Percentiles rank a stretch among this genome's conserved stretches.
phyloP scores from a whole-genome alignment of 2,888 invertebrate genomes.

The Pteria penguin region DNA sequence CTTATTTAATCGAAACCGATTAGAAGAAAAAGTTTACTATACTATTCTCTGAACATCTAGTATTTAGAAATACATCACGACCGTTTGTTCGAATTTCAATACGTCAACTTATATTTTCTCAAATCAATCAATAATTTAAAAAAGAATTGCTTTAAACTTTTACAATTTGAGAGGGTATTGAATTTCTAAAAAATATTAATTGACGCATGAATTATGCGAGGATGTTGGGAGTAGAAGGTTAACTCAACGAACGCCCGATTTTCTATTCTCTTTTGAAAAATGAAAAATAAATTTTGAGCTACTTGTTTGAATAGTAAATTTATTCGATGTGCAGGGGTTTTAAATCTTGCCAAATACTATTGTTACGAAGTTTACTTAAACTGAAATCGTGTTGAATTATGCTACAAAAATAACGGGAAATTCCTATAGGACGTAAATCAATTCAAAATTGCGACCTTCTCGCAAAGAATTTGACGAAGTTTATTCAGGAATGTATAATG shows the following conservation, averaged over 20 bases:
- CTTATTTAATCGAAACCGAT: too few species aligned
- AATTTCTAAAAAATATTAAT: background rate
- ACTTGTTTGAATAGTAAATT: background rate
- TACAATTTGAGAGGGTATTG: background rate
- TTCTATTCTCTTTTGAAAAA: too few species aligned
- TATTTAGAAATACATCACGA: too few species aligned
- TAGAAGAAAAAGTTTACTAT: too few species aligned
- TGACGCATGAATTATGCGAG: background rate
- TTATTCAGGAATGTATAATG: too few species aligned
- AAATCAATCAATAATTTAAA: background rate
- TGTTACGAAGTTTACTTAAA: background rate
- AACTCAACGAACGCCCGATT: too few species aligned
- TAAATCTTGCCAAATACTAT: background rate
- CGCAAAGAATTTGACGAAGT: too few species aligned
- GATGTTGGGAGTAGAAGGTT: background rate
- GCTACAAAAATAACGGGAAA: background rate
- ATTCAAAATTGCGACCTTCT: too few species aligned
- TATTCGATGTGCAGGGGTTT: background rate
- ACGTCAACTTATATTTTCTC: too few species aligned
- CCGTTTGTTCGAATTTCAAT: too few species aligned
- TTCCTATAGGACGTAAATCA: too few species aligned
- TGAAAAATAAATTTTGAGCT: background rate
- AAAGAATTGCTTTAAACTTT: background rate
- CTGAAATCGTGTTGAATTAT: background rate
- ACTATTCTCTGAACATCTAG: too few species aligned